Conservation (phyloP, 2,888 invertebrate species). For the Alviniconcha strummeri region DNA sequence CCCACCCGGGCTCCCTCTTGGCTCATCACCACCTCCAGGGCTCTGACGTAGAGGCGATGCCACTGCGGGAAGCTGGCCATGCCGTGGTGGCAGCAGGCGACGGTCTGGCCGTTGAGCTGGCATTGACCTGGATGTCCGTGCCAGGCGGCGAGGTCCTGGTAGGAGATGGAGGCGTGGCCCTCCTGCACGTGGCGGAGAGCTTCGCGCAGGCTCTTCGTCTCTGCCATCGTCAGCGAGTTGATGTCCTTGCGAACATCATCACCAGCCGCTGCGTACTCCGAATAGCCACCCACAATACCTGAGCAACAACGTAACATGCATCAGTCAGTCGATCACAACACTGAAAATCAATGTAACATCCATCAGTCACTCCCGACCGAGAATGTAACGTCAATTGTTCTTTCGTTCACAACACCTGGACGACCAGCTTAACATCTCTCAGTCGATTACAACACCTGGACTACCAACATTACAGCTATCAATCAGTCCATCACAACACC, state of each 20-base stretch:
- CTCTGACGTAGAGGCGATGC: slow-evolving; percentile 44
- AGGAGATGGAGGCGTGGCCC: slow-evolving; percentile 34
- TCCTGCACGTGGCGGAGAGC: slow-evolving; percentile 39
- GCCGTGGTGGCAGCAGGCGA: slow-evolving; percentile 37
- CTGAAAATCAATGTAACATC: no score
- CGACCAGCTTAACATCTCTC: no score
- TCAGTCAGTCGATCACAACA: no score
- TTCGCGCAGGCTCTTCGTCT: slow-evolving; percentile 39
- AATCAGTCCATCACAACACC: no score
- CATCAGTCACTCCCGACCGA: no score
- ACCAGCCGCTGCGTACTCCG: no score
- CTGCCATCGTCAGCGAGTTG: slow-evolving; percentile 37
- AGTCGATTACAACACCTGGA: no score
- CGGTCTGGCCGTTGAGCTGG: slow-evolving; percentile 31
- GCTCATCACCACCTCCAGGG: slow-evolving; percentile 40
- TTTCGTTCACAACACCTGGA: no score
- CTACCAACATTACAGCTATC: no score
- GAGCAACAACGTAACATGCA: no score
- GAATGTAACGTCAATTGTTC: no score
- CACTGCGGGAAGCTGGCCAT: slow-evolving; percentile 50
- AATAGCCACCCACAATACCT: no score
- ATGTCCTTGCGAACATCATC: slow-evolving; percentile 48
- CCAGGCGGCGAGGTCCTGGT: slow-evolving; percentile 34
- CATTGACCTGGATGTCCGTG: slow-evolving; percentile 44
- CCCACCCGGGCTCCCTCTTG: slow-evolving; percentile 40